Base-by-base conservation (phyloP, 2,888 invertebrate genomes). In the Drosophila yooni region DNA sequence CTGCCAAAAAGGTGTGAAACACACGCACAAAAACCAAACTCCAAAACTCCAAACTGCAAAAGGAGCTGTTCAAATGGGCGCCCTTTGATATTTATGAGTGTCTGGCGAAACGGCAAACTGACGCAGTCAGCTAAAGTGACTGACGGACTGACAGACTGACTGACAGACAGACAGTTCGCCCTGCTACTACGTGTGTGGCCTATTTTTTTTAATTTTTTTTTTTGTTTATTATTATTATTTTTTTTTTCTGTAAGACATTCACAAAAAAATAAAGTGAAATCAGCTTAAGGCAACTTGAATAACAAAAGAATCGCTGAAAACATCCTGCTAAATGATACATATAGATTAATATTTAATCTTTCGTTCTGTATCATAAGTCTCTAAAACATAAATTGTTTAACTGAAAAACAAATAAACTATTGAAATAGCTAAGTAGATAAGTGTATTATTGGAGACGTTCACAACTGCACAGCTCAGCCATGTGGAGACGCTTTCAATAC, bases 1-100 rank as follows among this genome's bases (percentile, higher is more conserved):
- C 61, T 40, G 54, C 59, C 56, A 76, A 80, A 84, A 85, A 84
- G 88, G 88, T 87, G 85, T 84, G 79, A 85, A 84, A 56, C 72
- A 63, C 70, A 82, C 75, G 73, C 81, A 76, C 58, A 65, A 72
- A 70, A 63, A 73, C 43, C 50, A 70, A 63, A 71, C 38, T 53
- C 40, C 40, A 61, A 43, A 57, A 29, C 61, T 27, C 18, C 46
- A 33, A 62, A 67, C 59, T 27, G 27, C 62, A 27, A 51, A 48
- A 48, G 50, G 46, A 73, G 62, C 71, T 68, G 62, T 48, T 48
- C 27, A 53, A 69, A 56, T 65, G 78, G 73, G 60, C 76, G 74
- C 67, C 73, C 71, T 70, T 64, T 73, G 60, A 74, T 73, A 81
- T 87, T 87, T 84, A 80, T 86, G 81, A 83, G 67, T 77, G 76